phyloP scores from a whole-genome alignment of 2,113 vertebrate genomes.

The Amphiprion percula region DNA sequence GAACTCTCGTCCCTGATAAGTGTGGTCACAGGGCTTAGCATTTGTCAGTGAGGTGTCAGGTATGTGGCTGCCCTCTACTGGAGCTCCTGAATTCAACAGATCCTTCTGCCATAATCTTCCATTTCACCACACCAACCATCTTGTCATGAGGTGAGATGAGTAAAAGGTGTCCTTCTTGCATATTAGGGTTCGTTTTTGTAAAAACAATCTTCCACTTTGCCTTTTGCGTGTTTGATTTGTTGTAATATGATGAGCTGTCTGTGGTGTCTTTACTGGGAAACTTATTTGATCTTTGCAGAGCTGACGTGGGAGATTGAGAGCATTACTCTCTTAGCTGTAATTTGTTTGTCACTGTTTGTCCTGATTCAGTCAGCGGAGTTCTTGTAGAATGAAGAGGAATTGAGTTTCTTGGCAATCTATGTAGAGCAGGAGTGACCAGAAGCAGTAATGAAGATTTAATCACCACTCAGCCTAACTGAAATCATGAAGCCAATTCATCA shows the following conservation, averaged over 20 bases:
- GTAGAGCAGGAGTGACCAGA: constrained; percentile 74
- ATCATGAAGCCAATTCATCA: constrained; percentile 77
- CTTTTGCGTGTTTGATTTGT: constrained; percentile 2
- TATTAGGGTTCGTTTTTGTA: background rate
- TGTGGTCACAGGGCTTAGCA: constrained; percentile 4
- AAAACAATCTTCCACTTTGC: background rate
- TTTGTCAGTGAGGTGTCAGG: constrained; percentile 38
- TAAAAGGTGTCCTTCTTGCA: background rate
- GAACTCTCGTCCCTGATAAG: background rate
- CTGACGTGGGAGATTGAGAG: constrained; percentile 48
- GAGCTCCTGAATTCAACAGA: constrained; percentile 13
- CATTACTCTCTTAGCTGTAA: constrained; percentile 42
- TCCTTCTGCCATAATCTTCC: background rate
- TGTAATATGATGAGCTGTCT: background rate
- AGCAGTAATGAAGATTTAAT: constrained; percentile 85
- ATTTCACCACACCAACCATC: constrained; percentile 17
- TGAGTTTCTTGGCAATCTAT: constrained; percentile 70
- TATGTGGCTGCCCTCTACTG: constrained; percentile 64
- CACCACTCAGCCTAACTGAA: constrained; percentile 74
- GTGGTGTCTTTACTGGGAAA: constrained; percentile 9
- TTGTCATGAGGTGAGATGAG: background rate
- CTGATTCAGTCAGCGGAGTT: constrained; percentile 74
- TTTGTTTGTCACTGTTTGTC: constrained; percentile 72
- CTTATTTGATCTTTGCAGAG: constrained; percentile 7
- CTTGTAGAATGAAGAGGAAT: constrained; percentile 78